Conservation (phyloP, 2,888 invertebrate genomes). For the Macroteleia sp. region DNA sequence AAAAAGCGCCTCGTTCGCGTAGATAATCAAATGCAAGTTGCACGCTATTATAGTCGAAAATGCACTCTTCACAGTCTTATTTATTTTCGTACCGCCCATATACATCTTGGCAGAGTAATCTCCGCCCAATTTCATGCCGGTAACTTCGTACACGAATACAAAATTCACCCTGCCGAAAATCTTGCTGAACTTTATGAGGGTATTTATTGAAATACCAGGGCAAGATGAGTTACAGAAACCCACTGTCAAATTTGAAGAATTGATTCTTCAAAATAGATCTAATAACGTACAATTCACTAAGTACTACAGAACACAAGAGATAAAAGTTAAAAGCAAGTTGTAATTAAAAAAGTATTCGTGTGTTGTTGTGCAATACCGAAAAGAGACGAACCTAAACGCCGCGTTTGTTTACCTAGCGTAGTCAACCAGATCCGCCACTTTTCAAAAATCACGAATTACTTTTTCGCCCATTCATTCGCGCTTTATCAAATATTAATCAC, state of each 20-base stretch:
- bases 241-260: no score
- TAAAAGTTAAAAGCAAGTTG: constrained; percentile 11
- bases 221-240: no score
- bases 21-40: constrained; percentile 34
- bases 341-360: constrained; percentile 14
- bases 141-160: constrained; percentile 11
- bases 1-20: constrained; percentile 26
- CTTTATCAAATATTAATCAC: constrained; percentile 25
- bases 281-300: not conserved
- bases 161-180: constrained; percentile 19
- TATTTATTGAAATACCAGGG: no score
- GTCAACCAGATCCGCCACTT: not conserved
- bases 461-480: not conserved
- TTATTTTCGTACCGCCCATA: constrained; percentile 13
- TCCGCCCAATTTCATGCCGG: constrained; percentile 36
- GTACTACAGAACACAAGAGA: constrained; percentile 12
- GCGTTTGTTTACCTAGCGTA: constrained; percentile 7
- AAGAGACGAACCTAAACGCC: not conserved
- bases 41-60: constrained; percentile 22
- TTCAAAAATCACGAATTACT: constrained; percentile 23
- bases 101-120: constrained; percentile 10
- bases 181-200: no score
- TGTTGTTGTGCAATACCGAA: constrained; percentile 9
- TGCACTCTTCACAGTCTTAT: constrained; percentile 15
- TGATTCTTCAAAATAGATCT: no score